A percentile compares a stretch with the other conserved stretches of the same genome.
Evolutionary conservation across 2,888 invertebrate species (phyloP).

Genomic region (Micropterix aruncella): DNA sequence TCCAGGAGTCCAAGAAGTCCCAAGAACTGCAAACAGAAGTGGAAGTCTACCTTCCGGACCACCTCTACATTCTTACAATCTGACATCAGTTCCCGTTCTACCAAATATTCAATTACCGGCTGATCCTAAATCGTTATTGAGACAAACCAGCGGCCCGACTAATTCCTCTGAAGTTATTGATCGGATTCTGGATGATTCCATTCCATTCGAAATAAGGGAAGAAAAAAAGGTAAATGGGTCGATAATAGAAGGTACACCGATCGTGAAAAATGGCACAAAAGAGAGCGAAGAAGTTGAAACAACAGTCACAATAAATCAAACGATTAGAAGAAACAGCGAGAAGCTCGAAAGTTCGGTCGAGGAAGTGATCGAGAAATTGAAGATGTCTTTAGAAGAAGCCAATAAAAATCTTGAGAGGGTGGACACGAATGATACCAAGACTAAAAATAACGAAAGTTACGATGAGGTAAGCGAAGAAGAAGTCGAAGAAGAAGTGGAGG

Average conservation of each 20-base stretch:
- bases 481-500: slow-evolving; percentile 10
- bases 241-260: not conserved
- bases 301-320: slow-evolving; percentile 9
- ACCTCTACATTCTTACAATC: slow-evolving; percentile 28
- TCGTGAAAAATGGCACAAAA: not conserved
- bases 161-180: slow-evolving; percentile 9
- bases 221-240: not conserved
- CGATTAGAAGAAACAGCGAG: slow-evolving; percentile 1
- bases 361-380: slow-evolving; percentile 12
- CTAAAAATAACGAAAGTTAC: slow-evolving; percentile 9
- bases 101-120: slow-evolving; percentile 54
- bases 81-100: slow-evolving; percentile 36
- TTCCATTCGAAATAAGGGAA: not conserved
- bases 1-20: slow-evolving; percentile 56
- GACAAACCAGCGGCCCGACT: slow-evolving; percentile 28
- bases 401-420: slow-evolving; percentile 10
- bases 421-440: slow-evolving; percentile 7
- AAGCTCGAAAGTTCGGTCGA: not conserved
- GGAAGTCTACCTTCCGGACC: slow-evolving; percentile 35
- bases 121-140: slow-evolving; percentile 44
- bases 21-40: slow-evolving; percentile 34
- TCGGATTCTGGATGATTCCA: not conserved
- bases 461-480: slow-evolving; percentile 9
- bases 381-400: slow-evolving; percentile 12
- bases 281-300: slow-evolving; percentile 8